Base-by-base conservation (phyloP, 2,797 vertebrate genomes). In the Mallotus villosus region DNA sequence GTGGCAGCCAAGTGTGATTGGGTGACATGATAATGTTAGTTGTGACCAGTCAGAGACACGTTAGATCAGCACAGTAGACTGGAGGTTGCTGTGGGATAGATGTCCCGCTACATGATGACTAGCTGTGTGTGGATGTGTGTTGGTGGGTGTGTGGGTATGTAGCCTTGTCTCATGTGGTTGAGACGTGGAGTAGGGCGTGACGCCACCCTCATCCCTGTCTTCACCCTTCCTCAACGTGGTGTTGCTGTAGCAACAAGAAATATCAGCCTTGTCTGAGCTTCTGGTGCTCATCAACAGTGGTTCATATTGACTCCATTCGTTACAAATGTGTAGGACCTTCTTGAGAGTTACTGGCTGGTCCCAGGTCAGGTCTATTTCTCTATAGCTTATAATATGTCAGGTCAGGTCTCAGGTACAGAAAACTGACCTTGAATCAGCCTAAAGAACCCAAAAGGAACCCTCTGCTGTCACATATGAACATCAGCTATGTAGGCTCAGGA, bases 171-270 rank as follows among this genome's bases (percentile, higher is more conserved):
- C 29, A 12, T 70, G 81, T 51, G 81, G 81, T 78, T 49, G 16
- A 32, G 4, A 60, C 57, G 24, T 16, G 71, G 5, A 74, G 87
- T 84, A 81, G 78, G 70, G 51, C n/a, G 62, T 58, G 11, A 53
- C 73, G 72, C 60, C 77, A 68, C 67, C 71, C 79, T 76, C 51
- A 58, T 37, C 62, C 63, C 63, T 72, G n/a, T 57, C 16, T 16
- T 66, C 41, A 51, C 46, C 46, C 24, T 67, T 46, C n/a, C n/a
- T 63, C 27, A 17, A 46, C 41, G 41, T 29, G 14, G 60, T 32
- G 16, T 3, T 29, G 12, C 27, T 62, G 25, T 62, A 17, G 16
- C 25, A 32, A 62, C 16, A 29, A 16, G 5, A 62, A 62, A 22
- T 21, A 27, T 62, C 32, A 29, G 19, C n/a, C 21, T 1, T 49